These are phyloP conservation scores for Fragum whitleyi DNA, from an alignment of 2,888 invertebrate genomes.

Conservation along the genomic window DNA sequence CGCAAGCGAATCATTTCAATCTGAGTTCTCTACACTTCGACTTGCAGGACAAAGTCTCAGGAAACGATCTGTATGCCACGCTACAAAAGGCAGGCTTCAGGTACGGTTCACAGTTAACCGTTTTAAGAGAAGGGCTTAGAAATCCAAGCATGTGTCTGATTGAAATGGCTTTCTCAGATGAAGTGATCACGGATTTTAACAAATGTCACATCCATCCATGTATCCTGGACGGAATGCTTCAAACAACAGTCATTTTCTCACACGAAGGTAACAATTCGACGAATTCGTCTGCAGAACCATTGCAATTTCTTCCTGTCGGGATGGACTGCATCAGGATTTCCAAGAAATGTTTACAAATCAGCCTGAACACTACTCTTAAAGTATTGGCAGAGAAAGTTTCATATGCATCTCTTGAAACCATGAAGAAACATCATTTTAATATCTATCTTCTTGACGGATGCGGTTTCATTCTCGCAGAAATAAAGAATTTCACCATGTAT, in stretches of 20 bases:
- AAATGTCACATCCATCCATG: not conserved
- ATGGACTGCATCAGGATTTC: not conserved
- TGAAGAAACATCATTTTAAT: conserved; percentile 8
- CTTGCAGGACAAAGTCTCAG: not conserved
- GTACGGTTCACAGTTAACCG: not conserved
- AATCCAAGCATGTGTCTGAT: not conserved
- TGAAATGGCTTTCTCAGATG: not conserved
- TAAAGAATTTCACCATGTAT: conserved; percentile 1
- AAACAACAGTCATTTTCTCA: conserved; percentile 2
- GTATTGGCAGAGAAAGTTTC: not conserved
- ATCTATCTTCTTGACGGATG: not conserved
- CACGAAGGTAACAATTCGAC: not conserved
- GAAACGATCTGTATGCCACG: not conserved
- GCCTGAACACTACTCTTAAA: not conserved
- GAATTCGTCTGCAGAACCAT: not conserved
- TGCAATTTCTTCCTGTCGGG: not conserved
- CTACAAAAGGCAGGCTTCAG: not conserved
- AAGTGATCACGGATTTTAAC: not conserved
- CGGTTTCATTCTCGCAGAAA: conserved; percentile 4
- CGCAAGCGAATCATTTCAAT: not conserved
- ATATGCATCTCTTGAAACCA: not conserved
- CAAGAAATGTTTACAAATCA: not conserved
- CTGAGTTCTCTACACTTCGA: not conserved
- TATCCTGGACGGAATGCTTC: conserved; percentile 14
- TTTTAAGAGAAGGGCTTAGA: not conserved